Conservation (phyloP, 2,113 vertebrate genomes). For the Lepisosteus oculatus region DNA sequence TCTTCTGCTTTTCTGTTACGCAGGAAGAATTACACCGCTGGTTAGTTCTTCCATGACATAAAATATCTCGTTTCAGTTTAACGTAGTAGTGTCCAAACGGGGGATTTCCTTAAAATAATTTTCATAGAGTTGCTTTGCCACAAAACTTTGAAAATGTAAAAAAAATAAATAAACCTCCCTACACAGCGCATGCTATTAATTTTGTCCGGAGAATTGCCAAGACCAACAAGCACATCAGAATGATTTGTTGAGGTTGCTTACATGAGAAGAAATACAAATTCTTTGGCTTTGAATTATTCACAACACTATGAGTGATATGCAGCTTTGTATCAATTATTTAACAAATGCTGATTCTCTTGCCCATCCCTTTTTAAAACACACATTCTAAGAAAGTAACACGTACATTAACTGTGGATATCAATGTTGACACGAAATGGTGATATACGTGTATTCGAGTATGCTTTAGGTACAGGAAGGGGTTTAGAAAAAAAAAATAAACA, state of each 20-base stretch:
- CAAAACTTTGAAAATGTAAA: no score
- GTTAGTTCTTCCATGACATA: no score
- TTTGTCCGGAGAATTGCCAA: no score
- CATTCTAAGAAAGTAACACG: neutral
- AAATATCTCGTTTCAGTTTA: no score
- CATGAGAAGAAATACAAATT: neutral
- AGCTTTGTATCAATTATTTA: conserved; percentile 4
- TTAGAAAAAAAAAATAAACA: neutral
- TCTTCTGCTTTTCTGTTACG: no score
- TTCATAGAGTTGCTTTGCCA: no score
- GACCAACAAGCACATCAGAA: no score
- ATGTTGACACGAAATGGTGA: neutral
- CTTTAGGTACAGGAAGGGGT: neutral
- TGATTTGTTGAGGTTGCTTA: neutral
- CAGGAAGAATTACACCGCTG: no score
- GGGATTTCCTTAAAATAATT: no score
- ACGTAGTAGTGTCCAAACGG: no score
- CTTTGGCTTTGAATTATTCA: neutral
- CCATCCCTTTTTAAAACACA: neutral
- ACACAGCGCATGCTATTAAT: no score
- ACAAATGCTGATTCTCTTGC: neutral
- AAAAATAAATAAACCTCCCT: no score
- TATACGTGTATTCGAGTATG: neutral
- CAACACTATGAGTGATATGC: neutral
- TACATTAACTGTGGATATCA: neutral